Base-by-base conservation (phyloP, 2,113 vertebrate species). In the Odontesthes bonariensis region DNA sequence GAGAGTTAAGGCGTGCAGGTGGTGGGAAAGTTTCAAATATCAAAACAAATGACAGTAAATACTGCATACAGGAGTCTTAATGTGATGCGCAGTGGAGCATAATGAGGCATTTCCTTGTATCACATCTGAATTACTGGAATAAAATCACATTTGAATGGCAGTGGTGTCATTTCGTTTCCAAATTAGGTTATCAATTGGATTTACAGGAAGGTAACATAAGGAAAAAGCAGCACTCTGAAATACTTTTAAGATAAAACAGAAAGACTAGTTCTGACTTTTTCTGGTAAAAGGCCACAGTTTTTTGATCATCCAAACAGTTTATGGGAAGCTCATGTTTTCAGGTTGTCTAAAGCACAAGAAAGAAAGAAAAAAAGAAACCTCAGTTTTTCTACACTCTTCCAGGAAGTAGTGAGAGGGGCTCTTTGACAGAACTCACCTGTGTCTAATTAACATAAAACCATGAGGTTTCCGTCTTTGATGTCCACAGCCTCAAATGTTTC, bases 331-430 rank as follows among this genome's bases (percentile, higher is more conserved):
- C 12, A 27, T 55, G 55, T 23, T 81, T 87, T 84, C 75, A 82
- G 69, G 65, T 82, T 89, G 76, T 84, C 74, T 87, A 71, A 77
- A 55, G 58, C 66, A 58, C 73, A 56, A 20, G 79, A 38, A 80
- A 63, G 73, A 68, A 49, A 17, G 12, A 47, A 44, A 8, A 38
- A 38, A 38, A 35, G 13, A 71, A 65, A 0, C 68, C 33, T 56
- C 67, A 0, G 61, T 61, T 82, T 83, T 78, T 68, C 76, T 73
- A 73, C 33, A 64, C 68, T 79, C 77, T 94, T 94, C 89, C 87
- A 73, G 89, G 88, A 92, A 93, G 65, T 40, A 78, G 42, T 57
- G 66, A 79, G 32, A 76, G 60, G 40, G 47, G 75, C 47, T 65
- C 52, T 79, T 75, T 81, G 63, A 87, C 75, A 49, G 33, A 42